phyloP scores from a whole-genome alignment of 2,888 invertebrate genomes.

The Balanococcus diminutus region DNA sequence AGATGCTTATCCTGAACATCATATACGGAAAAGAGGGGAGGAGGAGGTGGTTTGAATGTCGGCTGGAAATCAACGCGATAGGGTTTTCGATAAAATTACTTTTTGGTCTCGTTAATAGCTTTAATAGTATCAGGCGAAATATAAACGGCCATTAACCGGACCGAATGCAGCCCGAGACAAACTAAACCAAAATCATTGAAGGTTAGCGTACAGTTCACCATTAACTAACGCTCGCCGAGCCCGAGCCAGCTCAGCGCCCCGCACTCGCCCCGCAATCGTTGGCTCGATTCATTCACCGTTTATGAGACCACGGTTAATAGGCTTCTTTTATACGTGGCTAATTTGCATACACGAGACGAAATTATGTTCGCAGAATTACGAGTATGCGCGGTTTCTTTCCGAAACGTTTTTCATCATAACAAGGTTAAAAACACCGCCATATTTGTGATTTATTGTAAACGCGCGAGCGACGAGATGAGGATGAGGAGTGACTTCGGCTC shows the following conservation, averaged over 20 bases:
- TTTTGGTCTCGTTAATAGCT: not conserved
- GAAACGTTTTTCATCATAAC: constrained; percentile 10
- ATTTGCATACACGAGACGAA: constrained; percentile 15
- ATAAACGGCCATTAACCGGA: constrained; percentile 28
- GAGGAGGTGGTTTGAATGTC: not conserved
- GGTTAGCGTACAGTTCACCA: constrained; percentile 14
- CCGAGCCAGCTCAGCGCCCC: too few relatives aligned
- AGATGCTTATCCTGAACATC: not conserved
- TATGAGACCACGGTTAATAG: constrained; percentile 32
- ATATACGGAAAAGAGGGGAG: not conserved
- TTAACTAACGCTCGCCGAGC: not conserved
- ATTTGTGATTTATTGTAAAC: not conserved
- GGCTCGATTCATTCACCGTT: constrained; percentile 38
- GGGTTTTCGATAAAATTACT: not conserved
- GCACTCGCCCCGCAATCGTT: not conserved
- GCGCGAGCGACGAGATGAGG: too few relatives aligned
- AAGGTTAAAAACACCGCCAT: constrained; percentile 24
- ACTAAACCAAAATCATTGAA: constrained; percentile 19
- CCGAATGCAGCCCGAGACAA: not conserved
- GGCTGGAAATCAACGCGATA: not conserved
- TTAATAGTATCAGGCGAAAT: not conserved
- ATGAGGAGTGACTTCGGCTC: too few relatives aligned
- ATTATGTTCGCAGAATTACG: constrained; percentile 3
- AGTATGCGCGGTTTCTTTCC: not conserved
- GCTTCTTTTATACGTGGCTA: constrained; percentile 32